Conservation (phyloP, 2,888 invertebrate genomes). For the Helobdella robusta region DNA sequence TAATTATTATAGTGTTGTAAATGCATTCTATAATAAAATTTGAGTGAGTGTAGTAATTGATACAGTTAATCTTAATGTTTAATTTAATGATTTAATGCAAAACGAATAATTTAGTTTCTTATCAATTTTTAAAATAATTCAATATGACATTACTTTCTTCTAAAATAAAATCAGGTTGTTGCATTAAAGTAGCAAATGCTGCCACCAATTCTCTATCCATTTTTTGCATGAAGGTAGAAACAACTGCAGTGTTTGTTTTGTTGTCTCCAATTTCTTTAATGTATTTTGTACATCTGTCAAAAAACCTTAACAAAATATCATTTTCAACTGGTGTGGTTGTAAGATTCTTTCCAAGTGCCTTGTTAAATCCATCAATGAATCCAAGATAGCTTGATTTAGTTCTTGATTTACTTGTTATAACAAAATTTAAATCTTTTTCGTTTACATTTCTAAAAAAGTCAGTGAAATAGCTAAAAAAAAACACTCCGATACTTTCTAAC, state of each 20-base stretch:
- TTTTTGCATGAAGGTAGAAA: neutral
- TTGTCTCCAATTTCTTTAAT: neutral
- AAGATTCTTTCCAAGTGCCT: conserved; percentile 4
- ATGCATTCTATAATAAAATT: too few relatives aligned
- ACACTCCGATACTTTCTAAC: neutral
- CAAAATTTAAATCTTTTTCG: conserved; percentile 4
- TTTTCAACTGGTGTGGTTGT: conserved; percentile 7
- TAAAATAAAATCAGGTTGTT: too few relatives aligned
- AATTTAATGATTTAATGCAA: too few relatives aligned
- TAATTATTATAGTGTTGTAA: too few relatives aligned
- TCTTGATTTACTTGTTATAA: conserved; percentile 5
- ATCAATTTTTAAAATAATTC: too few relatives aligned
- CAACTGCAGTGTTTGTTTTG: neutral
- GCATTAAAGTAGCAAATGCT: too few relatives aligned
- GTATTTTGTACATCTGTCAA: conserved; percentile 10
- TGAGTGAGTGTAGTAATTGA: too few relatives aligned
- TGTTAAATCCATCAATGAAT: neutral
- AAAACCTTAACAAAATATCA: conserved; percentile 10
- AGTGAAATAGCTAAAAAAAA: neutral
- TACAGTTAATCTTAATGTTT: too few relatives aligned
- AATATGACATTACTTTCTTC: too few relatives aligned
- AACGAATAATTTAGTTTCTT: too few relatives aligned
- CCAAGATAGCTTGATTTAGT: conserved; percentile 2
- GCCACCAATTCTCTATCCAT: neutral
- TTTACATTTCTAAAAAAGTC: conserved; percentile 1